phyloP scores from a whole-genome alignment of 2,113 vertebrate species.

The Marmota monax region DNA sequence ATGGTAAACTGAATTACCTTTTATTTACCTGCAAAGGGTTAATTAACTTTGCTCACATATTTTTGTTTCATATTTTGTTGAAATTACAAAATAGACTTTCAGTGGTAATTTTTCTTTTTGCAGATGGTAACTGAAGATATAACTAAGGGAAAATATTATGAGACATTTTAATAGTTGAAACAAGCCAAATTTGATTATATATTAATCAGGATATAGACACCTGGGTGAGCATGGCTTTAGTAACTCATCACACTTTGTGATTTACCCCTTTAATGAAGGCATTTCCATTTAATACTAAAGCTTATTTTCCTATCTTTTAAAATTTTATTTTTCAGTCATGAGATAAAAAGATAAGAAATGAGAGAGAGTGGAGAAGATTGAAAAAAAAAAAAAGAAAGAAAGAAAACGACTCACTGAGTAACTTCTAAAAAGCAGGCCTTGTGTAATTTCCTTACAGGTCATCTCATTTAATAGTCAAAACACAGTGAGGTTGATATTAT shows the following conservation, averaged over 20 bases:
- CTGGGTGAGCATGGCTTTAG: not conserved
- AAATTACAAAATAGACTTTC: conserved; percentile 49
- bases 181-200: not conserved
- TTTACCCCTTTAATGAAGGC: not conserved
- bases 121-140: not conserved
- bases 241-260: not conserved
- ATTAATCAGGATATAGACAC: not conserved
- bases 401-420: too few relatives aligned
- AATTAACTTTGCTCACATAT: not conserved
- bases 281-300: conserved; percentile 13
- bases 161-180: not conserved
- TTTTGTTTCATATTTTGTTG: not conserved
- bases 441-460: not conserved
- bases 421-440: not conserved
- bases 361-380: not conserved
- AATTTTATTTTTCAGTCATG: conserved; percentile 32
- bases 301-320: not conserved
- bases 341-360: not conserved
- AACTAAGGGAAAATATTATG: not conserved
- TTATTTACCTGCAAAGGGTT: not conserved
- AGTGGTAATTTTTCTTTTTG: conserved; percentile 23
- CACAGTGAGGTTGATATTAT: not conserved
- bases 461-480: not conserved
- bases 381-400: not conserved
- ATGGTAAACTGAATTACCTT: not conserved